Base-by-base conservation (phyloP, 2,113 vertebrate genomes). In the Eira barbara region DNA sequence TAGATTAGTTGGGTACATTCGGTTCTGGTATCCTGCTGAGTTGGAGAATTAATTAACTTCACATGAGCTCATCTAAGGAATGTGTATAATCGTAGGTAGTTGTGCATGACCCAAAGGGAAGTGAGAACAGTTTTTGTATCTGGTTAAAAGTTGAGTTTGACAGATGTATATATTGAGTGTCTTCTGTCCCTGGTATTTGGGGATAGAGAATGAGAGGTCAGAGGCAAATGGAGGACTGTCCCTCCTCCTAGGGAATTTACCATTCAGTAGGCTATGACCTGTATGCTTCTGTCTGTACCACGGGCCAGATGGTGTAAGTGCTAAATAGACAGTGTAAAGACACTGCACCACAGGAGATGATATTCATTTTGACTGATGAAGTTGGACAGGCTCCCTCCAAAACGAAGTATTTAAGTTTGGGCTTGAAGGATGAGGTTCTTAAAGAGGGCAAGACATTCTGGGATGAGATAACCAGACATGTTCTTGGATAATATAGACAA, bases 41-140 rank as follows among this genome's bases (percentile, higher is more conserved):
- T 96, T 98, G 98, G 98, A 98, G 98, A 98, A 98, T 98, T 98
- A 98, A 98, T 98, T 98, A 98, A 98, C 93, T 98, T 98, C 97
- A 98, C 98, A 97, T 98, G 98, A 98, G 82, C 95, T 98, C 94
- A 76, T 97, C 81, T 52, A 45, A 98, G 98, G 98, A 99, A 98
- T 98, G 98, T 98, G 92, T 97, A 96, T 96, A 95, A 94, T 98
- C 98, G 88, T 88, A 86, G 89, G 83, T 97, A 55, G 89, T 67
- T 94, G 96, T 12, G 0, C 96, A 59, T 92, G 90, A 59, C 55
- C 61, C 81, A 97, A 86, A 97, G 98, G 93, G 94, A 97, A 92
- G 91, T 18, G 81, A 86, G 93, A 98, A 92, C 7, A 96, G 89
- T 97, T 98, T 96, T 84, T 86, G 73, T 89, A 78, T 47, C 52